A percentile compares a stretch with the other conserved stretches of the same genome.
Evolutionary conservation across 2,888 invertebrate genomes (phyloP).

Genomic region (Eurois occulta): DNA sequence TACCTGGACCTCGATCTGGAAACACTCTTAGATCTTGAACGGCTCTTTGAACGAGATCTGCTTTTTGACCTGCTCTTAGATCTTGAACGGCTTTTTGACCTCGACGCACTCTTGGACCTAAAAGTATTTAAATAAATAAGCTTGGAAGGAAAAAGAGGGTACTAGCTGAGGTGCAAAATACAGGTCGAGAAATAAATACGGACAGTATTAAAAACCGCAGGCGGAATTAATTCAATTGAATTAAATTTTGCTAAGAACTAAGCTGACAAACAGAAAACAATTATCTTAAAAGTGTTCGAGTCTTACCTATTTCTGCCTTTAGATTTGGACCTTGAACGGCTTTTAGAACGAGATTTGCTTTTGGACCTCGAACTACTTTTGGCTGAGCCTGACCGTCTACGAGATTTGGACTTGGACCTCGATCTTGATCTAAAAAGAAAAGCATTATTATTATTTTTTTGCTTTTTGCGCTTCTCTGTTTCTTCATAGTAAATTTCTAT

Average conservation of each 20-base stretch:
- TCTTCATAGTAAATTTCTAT: not conserved
- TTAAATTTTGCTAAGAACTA: not conserved
- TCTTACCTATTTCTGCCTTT: conserved; percentile 66
- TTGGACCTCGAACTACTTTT: conserved; percentile 80
- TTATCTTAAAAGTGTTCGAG: not conserved
- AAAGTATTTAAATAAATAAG: conserved; percentile 19
- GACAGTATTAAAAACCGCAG: not conserved
- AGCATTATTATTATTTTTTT: not conserved
- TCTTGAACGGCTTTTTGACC: conserved; percentile 77
- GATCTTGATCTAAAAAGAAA: conserved; percentile 66
- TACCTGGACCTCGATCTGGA: conserved; percentile 80
- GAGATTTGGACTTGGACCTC: conserved; percentile 81
- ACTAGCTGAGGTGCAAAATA: not conserved
- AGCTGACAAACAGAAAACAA: not conserved
- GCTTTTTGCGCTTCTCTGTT: not conserved
- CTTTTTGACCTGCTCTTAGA: conserved; percentile 72
- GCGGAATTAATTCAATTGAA: not conserved
- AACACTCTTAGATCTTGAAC: conserved; percentile 59
- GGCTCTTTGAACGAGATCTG: conserved; percentile 72
- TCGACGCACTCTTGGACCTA: conserved; percentile 65
- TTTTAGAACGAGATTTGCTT: conserved; percentile 76
- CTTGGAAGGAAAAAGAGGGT: not conserved
- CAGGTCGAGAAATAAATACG: not conserved
- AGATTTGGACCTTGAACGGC: conserved; percentile 69
- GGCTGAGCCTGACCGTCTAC: conserved; percentile 79